Conservation (phyloP, 2,797 vertebrate genomes). For the Gymnopithys bicolor region DNA sequence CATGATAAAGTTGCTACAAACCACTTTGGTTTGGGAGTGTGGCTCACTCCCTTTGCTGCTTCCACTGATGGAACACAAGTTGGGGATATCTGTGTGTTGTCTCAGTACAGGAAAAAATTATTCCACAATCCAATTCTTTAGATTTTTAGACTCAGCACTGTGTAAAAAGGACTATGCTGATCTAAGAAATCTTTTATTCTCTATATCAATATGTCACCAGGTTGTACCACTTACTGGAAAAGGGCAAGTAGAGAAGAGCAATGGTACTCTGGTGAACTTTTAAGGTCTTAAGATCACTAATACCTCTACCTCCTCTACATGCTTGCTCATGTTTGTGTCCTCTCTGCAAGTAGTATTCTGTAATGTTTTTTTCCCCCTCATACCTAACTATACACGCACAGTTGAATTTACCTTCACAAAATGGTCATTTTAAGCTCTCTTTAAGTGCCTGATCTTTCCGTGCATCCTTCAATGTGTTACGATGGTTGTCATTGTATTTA, state of each 20-base stretch:
- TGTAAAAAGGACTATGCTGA: conserved; percentile 48
- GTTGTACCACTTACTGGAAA: conserved; percentile 38
- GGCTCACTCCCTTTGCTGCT: neutral
- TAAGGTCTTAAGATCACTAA: conserved; percentile 33
- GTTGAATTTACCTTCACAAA: conserved; percentile 11
- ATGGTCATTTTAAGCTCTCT: neutral
- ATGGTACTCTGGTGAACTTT: conserved; percentile 24
- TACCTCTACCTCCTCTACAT: neutral
- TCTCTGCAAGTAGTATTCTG: neutral
- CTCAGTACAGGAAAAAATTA: neutral
- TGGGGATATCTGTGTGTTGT: neutral
- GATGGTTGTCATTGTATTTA: conserved; percentile 24
- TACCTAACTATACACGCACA: neutral
- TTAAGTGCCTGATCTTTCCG: neutral
- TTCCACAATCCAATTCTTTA: neutral
- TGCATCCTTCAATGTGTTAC: neutral
- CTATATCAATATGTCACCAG: conserved; percentile 48
- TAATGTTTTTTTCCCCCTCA: neutral
- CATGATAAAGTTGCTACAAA: neutral
- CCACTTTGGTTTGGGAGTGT: neutral
- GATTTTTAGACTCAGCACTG: neutral
- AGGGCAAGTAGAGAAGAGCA: conserved; percentile 52
- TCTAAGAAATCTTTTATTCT: conserved; percentile 57
- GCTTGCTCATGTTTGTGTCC: neutral
- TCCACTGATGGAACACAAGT: neutral